Evolutionary conservation across 2,797 vertebrate genomes (phyloP).

Genomic region (Coregonus suidteri): DNA sequence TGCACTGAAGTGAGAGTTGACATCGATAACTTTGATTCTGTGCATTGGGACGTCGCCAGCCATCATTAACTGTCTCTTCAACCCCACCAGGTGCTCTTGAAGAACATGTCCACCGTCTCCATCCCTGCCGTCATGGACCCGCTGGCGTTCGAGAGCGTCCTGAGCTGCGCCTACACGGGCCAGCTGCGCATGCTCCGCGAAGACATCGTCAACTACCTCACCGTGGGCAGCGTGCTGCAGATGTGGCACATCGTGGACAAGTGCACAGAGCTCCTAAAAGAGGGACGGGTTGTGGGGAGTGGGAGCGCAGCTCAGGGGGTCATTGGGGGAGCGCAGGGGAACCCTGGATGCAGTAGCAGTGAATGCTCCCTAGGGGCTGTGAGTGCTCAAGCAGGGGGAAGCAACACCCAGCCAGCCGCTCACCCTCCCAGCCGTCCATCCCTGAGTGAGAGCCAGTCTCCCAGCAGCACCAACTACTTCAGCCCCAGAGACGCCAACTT

Average conservation of each 20-base stretch:
- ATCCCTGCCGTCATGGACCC: slow-evolving; percentile 91
- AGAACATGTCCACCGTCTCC: slow-evolving; percentile 89
- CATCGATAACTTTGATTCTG: not conserved
- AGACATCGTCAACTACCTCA: slow-evolving; percentile 92
- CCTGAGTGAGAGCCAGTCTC: slow-evolving; percentile 86
- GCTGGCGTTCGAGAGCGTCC: slow-evolving; percentile 87
- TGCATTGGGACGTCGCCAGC: not conserved
- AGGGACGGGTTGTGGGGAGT: slow-evolving; percentile 61
- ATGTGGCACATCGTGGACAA: slow-evolving; percentile 99
- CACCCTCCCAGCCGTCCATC: slow-evolving; percentile 63
- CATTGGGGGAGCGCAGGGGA: slow-evolving; percentile 41
- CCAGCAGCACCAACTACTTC: slow-evolving; percentile 94
- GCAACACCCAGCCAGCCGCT: slow-evolving; percentile 52
- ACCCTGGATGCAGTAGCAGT: slow-evolving; percentile 60
- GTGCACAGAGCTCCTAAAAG: slow-evolving; percentile 90
- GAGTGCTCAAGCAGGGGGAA: slow-evolving; percentile 28
- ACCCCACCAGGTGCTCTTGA: slow-evolving; percentile 81
- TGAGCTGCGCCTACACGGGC: slow-evolving; percentile 90
- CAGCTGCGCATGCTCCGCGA: slow-evolving; percentile 86
- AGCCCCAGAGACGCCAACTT: slow-evolving; percentile 80
- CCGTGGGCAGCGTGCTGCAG: slow-evolving; percentile 94
- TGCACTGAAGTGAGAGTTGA: not conserved
- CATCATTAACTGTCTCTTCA: not conserved
- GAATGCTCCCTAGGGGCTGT: slow-evolving; percentile 7
- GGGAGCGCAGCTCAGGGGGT: not conserved